Evolutionary conservation across 2,797 vertebrate species (phyloP), one percentile per base, ranked within the genome.

Genomic region (Kryptolebias ocellatus): DNA sequence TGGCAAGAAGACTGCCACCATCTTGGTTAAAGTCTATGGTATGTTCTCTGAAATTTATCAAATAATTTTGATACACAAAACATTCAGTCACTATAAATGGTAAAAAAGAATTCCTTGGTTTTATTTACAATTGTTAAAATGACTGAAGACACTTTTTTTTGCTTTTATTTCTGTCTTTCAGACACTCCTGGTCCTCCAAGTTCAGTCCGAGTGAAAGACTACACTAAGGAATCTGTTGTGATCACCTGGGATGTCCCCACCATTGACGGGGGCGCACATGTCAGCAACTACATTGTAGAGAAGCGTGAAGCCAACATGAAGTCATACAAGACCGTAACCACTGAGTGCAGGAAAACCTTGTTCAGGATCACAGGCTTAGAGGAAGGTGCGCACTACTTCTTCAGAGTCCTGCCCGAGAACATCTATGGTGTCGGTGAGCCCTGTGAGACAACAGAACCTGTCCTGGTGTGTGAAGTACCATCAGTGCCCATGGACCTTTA

Each of bases 1-100:
- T 70, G 98, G 98, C 86, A 99, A 99, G 89, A 99, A 98, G 87
- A 95, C 94, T 52, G 90, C 95, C 72, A 96, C 94, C 44, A 90
- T 99, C 74, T 91, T 98, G 76, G 98, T 99, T 58, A 99, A 98
- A 92, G 92, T 99, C 52, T 99, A 96, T 17, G 98, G 98, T 99
- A 93, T 81, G 96, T 51, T 51, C 11, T 60, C 1, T 60, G 14
- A 15, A 34, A 24, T n/a, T 20, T 9, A 18, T 3, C n/a, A 46
- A 17, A 3, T 15, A 44, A 44, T 44, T 6, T 34, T 44, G 14
- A 44, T 44, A 11, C 1, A 46, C 17, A 17, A 46, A 46, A 46
- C 16, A 17, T 46, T 46, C 4, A 46, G 12, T 44, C 34, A 34
- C 34, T 15, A 44, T 42, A 42, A 42, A 42, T 2, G 9, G 12